Evolutionary conservation across 2,797 vertebrate genomes (phyloP).

Genomic region (Arnoldichthys spilopterus): DNA sequence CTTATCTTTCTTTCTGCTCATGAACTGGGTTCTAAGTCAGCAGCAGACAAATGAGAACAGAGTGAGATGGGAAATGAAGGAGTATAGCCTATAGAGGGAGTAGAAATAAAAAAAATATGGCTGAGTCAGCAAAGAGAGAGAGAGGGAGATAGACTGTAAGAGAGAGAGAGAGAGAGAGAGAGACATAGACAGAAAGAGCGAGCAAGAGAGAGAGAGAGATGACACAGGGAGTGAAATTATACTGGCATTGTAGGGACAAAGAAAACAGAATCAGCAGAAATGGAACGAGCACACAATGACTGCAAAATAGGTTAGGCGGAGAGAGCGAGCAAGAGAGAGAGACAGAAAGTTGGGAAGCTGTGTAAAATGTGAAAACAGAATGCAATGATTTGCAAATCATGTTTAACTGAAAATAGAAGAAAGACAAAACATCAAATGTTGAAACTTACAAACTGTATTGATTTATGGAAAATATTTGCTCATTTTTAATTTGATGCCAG

Average conservation of each 20-base stretch:
- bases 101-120: conserved; percentile 3
- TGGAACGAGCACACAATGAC: background rate
- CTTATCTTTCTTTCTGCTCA: conserved; percentile 5
- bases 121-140: conserved; percentile 5
- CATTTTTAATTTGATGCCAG: too few relatives aligned
- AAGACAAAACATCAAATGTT: too few relatives aligned
- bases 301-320: background rate
- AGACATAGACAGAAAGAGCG: background rate
- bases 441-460: too few relatives aligned
- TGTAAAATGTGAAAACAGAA: conserved; percentile 12
- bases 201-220: conserved; percentile 8
- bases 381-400: too few relatives aligned
- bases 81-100: conserved; percentile 14
- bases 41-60: conserved; percentile 10
- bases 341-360: background rate
- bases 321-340: background rate
- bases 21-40: conserved; percentile 50
- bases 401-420: too few relatives aligned
- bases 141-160: background rate
- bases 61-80: conserved; percentile 10
- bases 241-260: conserved; percentile 6
- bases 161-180: background rate
- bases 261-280: conserved; percentile 14
- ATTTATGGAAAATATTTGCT: too few relatives aligned
- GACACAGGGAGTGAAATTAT: background rate